Evolutionary conservation across 2,113 vertebrate species (phyloP).

Genomic region (Heterochromis multidens): DNA sequence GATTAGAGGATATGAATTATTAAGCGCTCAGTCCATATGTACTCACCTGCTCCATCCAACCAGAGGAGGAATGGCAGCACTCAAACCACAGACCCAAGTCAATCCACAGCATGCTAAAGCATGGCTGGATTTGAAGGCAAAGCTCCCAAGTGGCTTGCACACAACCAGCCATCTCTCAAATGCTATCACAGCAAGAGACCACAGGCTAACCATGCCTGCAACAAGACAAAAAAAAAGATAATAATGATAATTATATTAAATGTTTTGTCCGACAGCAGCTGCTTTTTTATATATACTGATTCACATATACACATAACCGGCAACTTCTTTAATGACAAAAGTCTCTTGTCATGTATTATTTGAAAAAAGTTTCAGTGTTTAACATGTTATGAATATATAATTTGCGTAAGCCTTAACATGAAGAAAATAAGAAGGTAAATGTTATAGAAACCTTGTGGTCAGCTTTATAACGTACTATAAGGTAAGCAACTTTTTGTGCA

Average conservation of each 20-base stretch:
- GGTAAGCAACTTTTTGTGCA: not conserved
- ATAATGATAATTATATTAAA: not conserved
- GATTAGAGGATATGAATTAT: not conserved
- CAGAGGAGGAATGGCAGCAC: slow-evolving; percentile 66
- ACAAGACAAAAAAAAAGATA: not conserved
- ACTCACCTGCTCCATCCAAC: slow-evolving; percentile 78
- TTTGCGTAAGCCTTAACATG: no score
- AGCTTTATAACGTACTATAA: not conserved
- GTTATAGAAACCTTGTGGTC: not conserved
- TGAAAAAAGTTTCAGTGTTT: not conserved
- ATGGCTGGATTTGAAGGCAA: slow-evolving; percentile 69
- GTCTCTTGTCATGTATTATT: not conserved
- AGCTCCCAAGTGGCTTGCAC: slow-evolving; percentile 76
- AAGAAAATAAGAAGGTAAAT: not conserved
- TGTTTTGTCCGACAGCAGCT: not conserved
- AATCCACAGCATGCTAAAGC: slow-evolving; percentile 67
- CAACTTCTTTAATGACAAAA: not conserved
- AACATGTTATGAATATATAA: not conserved
- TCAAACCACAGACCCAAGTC: slow-evolving; percentile 67
- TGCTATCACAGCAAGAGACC: slow-evolving; percentile 77
- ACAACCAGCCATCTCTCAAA: slow-evolving; percentile 77
- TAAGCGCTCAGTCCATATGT: not conserved
- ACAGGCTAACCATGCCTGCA: slow-evolving; percentile 78
- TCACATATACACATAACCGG: not conserved
- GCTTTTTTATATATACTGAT: not conserved